Evolutionary conservation across 2,888 invertebrate genomes (phyloP).

Genomic region (Girardia tigrina): DNA sequence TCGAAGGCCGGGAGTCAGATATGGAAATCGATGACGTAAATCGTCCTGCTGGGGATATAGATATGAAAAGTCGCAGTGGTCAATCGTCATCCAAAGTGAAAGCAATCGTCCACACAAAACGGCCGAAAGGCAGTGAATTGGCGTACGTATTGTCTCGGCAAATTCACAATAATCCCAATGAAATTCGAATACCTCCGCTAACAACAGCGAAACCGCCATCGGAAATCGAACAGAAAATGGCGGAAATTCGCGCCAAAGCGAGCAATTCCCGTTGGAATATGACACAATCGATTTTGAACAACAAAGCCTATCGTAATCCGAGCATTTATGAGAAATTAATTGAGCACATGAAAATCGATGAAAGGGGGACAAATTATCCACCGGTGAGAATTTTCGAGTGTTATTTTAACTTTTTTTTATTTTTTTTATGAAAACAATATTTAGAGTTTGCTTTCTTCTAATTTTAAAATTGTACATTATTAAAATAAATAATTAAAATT

Average conservation of each 20-base stretch:
- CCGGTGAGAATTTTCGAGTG: conserved; percentile 51
- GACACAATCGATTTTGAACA: neutral
- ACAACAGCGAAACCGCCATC: neutral
- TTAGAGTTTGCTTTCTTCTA: too few relatives aligned
- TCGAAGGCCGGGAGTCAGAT: neutral
- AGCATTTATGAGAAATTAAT: conserved; percentile 89
- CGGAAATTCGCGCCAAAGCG: neutral
- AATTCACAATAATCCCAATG: neutral
- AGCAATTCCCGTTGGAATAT: neutral
- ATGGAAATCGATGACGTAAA: neutral
- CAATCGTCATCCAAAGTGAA: neutral
- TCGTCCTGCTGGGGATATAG: neutral
- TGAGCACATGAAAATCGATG: conserved; percentile 81
- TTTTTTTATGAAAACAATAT: too few relatives aligned
- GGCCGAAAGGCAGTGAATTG: conserved; percentile 8
- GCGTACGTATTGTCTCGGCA: neutral
- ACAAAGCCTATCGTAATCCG: neutral
- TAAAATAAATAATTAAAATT: too few relatives aligned
- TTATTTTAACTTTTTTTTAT: neutral
- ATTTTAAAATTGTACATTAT: too few relatives aligned
- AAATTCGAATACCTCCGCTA: neutral
- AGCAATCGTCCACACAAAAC: neutral
- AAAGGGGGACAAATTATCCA: conserved; percentile 86
- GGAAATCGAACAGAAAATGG: neutral
- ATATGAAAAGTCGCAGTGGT: neutral